Percentiles rank a stretch among this genome's conserved stretches.
Conservation (phyloP, 2,888 invertebrate species). For the Stenodema calcarata region DNA sequence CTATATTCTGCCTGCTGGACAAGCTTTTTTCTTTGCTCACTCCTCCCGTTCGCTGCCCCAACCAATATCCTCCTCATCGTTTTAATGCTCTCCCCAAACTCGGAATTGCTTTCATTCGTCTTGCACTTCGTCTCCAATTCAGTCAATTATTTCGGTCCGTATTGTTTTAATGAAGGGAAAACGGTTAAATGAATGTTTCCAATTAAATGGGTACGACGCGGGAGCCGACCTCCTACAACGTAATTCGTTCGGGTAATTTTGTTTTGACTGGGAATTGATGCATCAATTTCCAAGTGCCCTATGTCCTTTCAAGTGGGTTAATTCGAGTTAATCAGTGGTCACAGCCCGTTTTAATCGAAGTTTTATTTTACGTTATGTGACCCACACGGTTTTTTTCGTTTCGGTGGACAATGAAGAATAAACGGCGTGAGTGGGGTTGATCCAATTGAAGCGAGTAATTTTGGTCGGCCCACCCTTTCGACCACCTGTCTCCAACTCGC, state of each 20-base stretch:
- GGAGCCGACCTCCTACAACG: not conserved
- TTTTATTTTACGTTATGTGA: not conserved
- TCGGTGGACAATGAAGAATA: not conserved
- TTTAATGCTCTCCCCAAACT: not conserved
- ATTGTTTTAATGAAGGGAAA: slow-evolving; percentile 46
- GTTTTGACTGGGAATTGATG: slow-evolving; percentile 48
- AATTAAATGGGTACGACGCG: not conserved
- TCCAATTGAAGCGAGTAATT: slow-evolving; percentile 8
- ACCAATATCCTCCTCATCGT: not conserved
- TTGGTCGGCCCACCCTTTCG: not conserved
- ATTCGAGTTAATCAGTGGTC: slow-evolving; percentile 6
- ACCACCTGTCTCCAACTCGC: not conserved
- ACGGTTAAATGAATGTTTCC: slow-evolving; percentile 37
- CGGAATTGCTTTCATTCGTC: slow-evolving; percentile 46
- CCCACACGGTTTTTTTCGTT: not conserved
- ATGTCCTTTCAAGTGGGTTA: slow-evolving; percentile 2
- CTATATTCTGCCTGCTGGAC: not conserved
- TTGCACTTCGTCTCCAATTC: slow-evolving; percentile 33
- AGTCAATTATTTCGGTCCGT: slow-evolving; percentile 43
- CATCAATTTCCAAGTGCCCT: slow-evolving; percentile 35
- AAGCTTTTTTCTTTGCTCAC: not conserved
- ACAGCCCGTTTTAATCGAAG: slow-evolving; percentile 2
- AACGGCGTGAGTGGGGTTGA: not conserved
- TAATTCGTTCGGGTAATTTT: slow-evolving; percentile 22
- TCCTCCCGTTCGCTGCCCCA: not conserved